These are phyloP conservation scores for Mungos mungo DNA, from an alignment of 2,113 vertebrate genomes.

Conservation along the genomic window DNA sequence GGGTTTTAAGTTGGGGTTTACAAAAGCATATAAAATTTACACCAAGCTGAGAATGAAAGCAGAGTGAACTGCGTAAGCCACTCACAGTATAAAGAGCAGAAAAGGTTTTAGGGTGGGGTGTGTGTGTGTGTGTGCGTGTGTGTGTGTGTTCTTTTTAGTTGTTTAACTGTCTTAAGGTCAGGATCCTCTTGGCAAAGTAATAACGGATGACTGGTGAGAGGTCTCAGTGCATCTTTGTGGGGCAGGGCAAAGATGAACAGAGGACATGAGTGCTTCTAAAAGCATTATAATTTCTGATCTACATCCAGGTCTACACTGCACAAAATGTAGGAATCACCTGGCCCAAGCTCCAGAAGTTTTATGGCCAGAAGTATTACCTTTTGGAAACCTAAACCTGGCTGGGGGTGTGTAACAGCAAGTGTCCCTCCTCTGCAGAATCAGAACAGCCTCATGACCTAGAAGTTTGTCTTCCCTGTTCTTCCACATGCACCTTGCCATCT, in stretches of 20 bases:
- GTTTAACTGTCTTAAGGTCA: slow-evolving; percentile 29
- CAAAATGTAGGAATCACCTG: not conserved
- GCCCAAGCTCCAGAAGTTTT: not conserved
- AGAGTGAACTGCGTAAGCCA: not conserved
- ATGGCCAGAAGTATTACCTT: not conserved
- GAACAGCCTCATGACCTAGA: not conserved
- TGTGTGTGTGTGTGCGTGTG: not conserved
- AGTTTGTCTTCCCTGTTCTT: not conserved
- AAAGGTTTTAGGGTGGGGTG: not conserved
- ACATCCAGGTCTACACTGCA: not conserved
- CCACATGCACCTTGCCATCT: not conserved
- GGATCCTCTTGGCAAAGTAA: slow-evolving; percentile 9
- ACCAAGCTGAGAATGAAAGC: not conserved
- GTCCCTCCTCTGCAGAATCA: not conserved
- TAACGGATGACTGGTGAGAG: not conserved
- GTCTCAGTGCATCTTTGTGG: not conserved
- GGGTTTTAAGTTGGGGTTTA: not conserved
- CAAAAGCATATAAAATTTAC: not conserved
- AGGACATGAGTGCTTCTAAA: not conserved
- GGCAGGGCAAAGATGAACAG: not conserved
- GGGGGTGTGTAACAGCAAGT: not conserved
- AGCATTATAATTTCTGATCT: not conserved
- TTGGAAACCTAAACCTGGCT: not conserved
- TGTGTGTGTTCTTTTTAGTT: not conserved
- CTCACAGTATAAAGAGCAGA: not conserved